phyloP scores from a whole-genome alignment of 1,140 invertebrate genomes.

The Danaus plexippus region DNA sequence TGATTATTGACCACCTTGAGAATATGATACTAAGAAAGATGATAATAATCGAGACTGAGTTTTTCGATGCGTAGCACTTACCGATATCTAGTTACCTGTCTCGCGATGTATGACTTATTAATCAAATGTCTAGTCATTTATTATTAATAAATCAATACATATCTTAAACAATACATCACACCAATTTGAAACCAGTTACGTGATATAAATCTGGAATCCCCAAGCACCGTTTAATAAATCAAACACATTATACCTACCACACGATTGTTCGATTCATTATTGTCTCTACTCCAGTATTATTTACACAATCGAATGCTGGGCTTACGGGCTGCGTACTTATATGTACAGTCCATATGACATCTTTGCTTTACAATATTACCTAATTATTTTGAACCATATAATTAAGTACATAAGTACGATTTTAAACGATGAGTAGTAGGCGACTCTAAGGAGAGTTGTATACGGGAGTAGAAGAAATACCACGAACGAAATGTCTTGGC shows the following conservation, averaged over 20 bases:
- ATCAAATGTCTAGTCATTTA: constrained; percentile 16
- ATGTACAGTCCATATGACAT: constrained; percentile 14
- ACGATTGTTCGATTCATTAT: constrained; percentile 61
- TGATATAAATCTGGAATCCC: constrained; percentile 23
- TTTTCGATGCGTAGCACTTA: background rate
- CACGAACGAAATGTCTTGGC: constrained; percentile 60
- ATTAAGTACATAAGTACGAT: constrained; percentile 5
- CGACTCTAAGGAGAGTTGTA: constrained; percentile 12
- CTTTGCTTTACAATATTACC: constrained; percentile 3
- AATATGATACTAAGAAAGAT: too few relatives aligned
- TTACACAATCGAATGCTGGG: constrained; percentile 58
- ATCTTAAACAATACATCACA: constrained; percentile 32
- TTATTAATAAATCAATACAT: constrained; percentile 22
- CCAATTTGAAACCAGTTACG: constrained; percentile 25
- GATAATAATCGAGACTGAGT: constrained; percentile 1
- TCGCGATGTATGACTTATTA: constrained; percentile 1
- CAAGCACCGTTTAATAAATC: constrained; percentile 56
- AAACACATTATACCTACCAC: constrained; percentile 57
- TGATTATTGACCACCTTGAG: too few relatives aligned
- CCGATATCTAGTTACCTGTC: constrained; percentile 8
- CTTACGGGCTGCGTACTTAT: constrained; percentile 38
- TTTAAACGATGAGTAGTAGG: constrained; percentile 4
- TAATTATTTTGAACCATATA: constrained; percentile 11
- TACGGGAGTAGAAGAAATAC: constrained; percentile 48
- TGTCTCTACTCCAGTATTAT: constrained; percentile 60